Evolutionary conservation across 2,113 vertebrate genomes (phyloP), one percentile per base, ranked within the genome.

Genomic region (Sialia sialis): DNA sequence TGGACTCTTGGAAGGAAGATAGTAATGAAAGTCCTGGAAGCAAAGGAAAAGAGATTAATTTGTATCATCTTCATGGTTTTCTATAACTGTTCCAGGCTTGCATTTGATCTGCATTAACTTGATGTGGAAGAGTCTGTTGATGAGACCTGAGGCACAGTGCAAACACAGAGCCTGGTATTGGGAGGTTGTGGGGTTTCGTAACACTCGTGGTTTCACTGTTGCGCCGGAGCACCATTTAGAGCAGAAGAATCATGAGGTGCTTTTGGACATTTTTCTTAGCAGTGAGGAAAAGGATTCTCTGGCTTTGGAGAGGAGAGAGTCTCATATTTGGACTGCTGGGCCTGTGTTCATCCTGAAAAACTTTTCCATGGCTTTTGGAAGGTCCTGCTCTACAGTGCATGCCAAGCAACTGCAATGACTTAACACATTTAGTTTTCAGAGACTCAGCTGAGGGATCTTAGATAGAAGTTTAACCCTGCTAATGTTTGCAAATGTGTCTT

Each of bases 211-310:
- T 67, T 56, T 46, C 43, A 9, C 64, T 48, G 46, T 14, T 78
- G 60, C 0, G 0, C 56, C 4, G 10, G 13, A 69, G n/a, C 34
- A 29, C 1, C 0, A 0, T 66, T 70, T 17, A 46, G 55, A 60
- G 68, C 32, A 55, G 30, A 58, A 59, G 38, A 70, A 43, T 8
- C 4, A 2, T 19, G 39, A 82, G n/a, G 43, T 49, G 46, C 48
- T 55, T 87, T 63, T 48, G 34, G 60, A 19, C 17, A 27, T 72
- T 84, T 81, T 52, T 62, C 52, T 64, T 58, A 80, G 49, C 3
- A 4, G 19, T 0, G 2, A 83, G 44, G 49, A 80, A 78, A 82
- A 63, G 5, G 2, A 26, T 54, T 77, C 34, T 39, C 55, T 51
- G 68, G 41, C 43, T 90, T 84, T 83, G 18, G 23, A 51, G 72